Base-by-base conservation (phyloP, 2,888 invertebrate genomes). In the Agrotis segetum region DNA sequence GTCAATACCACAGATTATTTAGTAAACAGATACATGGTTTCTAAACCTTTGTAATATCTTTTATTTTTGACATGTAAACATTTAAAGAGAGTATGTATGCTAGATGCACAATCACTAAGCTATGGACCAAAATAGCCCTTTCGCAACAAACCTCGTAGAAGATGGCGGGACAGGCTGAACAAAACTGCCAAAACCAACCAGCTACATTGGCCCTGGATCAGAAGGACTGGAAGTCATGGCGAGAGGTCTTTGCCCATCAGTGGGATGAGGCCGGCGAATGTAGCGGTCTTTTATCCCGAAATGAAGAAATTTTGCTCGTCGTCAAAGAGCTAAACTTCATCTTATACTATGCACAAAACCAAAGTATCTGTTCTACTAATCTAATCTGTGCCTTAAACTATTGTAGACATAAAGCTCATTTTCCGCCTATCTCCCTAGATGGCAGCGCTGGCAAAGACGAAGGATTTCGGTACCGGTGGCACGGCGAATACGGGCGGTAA, bases 401-500 rank as follows among this genome's bases (percentile, higher is more conserved):
- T 13, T 11, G 0, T 59, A 50, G 19, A 55, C n/a, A 60, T 4
- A 47, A 69, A 66, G n/a, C 52, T 49, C 19, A 79, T 65, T 58
- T 64, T 55, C 78, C 72, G 76, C 85, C 65, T 83, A 76, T 79
- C 67, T 84, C 81, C 66, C 64, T 86, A 90, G 90, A 88, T 89
- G 88, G 86, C 88, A 77, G 86, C 81, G 34, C 73, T 86, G 71
- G 93, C 93, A 58, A 85, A 85, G 79, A 92, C 92, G 34, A 96
- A 96, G 86, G 96, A 96, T 81, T 90, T 93, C 50, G 96, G 95
- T 13, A 92, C 93, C 0, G 94, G 94, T 88, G 96, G 97, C 91
- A 97, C 97, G 89, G 98, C 98, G 91, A 97, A 97, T 94, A 96
- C 97, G 83, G 97, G 97, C 91, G 97, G 98, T 93, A 97, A 97